Evolutionary conservation across 2,113 vertebrate genomes (phyloP).

Genomic region (Cairina moschata): DNA sequence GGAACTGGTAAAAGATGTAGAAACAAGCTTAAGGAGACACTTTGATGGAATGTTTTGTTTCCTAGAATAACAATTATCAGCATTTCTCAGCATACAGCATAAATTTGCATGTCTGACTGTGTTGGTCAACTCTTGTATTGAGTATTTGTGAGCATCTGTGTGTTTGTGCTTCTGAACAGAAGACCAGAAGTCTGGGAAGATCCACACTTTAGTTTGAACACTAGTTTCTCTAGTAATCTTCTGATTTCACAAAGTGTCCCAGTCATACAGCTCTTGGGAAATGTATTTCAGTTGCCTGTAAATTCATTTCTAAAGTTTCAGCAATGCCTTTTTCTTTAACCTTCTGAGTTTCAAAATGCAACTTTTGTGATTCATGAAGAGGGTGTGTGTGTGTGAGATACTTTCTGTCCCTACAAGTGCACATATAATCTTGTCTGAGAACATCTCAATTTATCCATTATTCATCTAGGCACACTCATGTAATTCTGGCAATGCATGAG

Average conservation of each 20-base stretch:
- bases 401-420: neutral
- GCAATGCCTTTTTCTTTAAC: neutral
- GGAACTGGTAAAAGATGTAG: neutral
- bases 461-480: neutral
- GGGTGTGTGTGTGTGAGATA: neutral
- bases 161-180: neutral
- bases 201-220: neutral
- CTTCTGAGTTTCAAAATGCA: neutral
- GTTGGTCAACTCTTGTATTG: neutral
- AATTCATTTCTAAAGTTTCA: neutral
- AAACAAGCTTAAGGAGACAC: neutral
- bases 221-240: neutral
- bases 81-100: neutral
- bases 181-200: neutral
- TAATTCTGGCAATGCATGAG: neutral
- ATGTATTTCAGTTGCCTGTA: neutral
- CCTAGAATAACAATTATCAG: neutral
- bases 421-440: neutral
- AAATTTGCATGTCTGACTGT: neutral
- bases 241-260: neutral
- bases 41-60: neutral
- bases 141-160: neutral
- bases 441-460: neutral
- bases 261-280: neutral
- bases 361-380: neutral